These are phyloP conservation scores for Urechis unicinctus DNA, from an alignment of 2,888 invertebrate genomes.

Conservation along the genomic window DNA sequence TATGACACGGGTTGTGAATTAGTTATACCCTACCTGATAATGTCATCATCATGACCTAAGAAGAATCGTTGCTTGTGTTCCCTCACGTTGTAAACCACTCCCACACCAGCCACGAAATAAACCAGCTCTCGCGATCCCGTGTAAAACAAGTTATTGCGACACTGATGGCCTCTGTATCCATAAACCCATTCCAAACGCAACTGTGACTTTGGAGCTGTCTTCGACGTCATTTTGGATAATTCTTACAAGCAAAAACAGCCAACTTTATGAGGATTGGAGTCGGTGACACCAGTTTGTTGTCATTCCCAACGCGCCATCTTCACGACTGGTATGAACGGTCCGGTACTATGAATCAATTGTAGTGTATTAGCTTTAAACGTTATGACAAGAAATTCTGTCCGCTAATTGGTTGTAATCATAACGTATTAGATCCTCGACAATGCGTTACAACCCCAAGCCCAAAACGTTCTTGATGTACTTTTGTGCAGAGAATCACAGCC, in stretches of 20 bases:
- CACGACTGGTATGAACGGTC: too few relatives aligned
- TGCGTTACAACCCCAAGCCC: too few relatives aligned
- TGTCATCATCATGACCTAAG: constrained; percentile 52
- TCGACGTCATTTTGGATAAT: constrained; percentile 12
- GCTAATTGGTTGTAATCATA: too few relatives aligned
- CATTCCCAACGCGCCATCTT: neutral
- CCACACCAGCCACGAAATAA: constrained; percentile 53
- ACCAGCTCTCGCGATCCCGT: constrained; percentile 47
- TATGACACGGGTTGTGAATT: neutral
- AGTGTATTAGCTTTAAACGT: too few relatives aligned
- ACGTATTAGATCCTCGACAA: too few relatives aligned
- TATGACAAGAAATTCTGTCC: too few relatives aligned
- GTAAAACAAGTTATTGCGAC: constrained; percentile 49
- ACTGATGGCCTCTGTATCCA: constrained; percentile 52
- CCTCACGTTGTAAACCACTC: constrained; percentile 47
- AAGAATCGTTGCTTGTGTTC: constrained; percentile 49
- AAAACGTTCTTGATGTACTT: too few relatives aligned
- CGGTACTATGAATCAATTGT: too few relatives aligned
- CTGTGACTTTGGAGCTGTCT: constrained; percentile 41
- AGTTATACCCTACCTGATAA: constrained; percentile 41
- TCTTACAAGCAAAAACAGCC: neutral
- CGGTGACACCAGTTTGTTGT: neutral
- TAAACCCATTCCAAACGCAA: constrained; percentile 52
- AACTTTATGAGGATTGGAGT: neutral
- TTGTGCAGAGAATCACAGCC: too few relatives aligned